phyloP scores from a whole-genome alignment of 2,888 invertebrate species.

The Rhogogaster chlorosoma region DNA sequence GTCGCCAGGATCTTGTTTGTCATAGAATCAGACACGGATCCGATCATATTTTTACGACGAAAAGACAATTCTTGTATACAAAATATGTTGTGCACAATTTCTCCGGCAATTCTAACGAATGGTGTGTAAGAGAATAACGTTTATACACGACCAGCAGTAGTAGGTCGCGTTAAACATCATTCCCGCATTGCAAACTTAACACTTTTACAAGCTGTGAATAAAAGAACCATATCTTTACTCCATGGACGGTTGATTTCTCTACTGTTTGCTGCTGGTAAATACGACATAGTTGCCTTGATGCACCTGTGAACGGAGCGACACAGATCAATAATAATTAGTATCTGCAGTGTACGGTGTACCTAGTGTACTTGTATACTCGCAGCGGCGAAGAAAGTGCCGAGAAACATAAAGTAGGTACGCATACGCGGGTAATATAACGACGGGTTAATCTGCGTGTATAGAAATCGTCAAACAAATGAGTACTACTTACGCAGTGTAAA shows the following conservation, averaged over 20 bases:
- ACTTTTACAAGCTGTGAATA: conserved; percentile 10
- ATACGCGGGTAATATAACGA: neutral
- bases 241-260: conserved; percentile 33
- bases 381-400: conserved; percentile 23
- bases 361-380: neutral
- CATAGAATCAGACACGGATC: neutral
- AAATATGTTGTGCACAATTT: neutral
- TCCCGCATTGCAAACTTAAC: neutral
- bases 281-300: neutral
- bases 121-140: neutral
- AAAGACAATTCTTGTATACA: neutral
- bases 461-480: conserved; percentile 37
- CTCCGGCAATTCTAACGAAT: neutral
- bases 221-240: neutral
- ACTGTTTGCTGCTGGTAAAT: neutral
- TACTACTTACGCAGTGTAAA: neutral
- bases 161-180: neutral
- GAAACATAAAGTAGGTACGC: neutral
- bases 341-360: neutral
- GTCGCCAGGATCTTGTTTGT: neutral
- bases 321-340: conserved; percentile 37
- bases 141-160: neutral
- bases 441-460: neutral
- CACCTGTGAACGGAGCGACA: neutral
- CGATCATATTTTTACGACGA: conserved; percentile 22